Percentiles rank a stretch among this genome's conserved stretches.
Evolutionary conservation across 2,113 vertebrate species (phyloP).

Genomic region (Gasterosteus aculeatus): DNA sequence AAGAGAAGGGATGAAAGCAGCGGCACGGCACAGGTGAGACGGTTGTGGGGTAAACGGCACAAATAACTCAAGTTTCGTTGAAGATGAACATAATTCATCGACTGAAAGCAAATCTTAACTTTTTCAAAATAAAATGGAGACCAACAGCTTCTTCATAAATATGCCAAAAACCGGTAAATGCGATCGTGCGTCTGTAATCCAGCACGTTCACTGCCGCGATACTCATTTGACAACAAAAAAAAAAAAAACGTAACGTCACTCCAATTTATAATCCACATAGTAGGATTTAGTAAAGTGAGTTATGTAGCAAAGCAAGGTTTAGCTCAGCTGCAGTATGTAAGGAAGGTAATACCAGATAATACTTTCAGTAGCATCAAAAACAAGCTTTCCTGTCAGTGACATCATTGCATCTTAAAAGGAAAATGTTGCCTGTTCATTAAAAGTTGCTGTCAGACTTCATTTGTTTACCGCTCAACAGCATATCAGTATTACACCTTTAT

Average conservation of each 20-base stretch:
- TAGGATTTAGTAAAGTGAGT: too few relatives aligned
- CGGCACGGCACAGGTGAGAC: conserved; percentile 21
- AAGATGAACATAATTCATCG: not conserved
- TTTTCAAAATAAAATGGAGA: not conserved
- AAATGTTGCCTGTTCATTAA: not conserved
- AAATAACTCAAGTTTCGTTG: conserved; percentile 5
- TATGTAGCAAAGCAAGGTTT: not conserved
- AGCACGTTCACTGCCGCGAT: not conserved
- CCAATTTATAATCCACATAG: not conserved
- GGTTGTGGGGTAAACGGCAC: not conserved
- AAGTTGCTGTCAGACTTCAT: not conserved
- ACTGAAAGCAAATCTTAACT: not conserved
- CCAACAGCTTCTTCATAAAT: not conserved
- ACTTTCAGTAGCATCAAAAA: not conserved
- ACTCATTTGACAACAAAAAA: not conserved
- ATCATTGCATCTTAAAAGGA: not conserved
- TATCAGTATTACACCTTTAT: not conserved
- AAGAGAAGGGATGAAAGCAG: conserved; percentile 60
- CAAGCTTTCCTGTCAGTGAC: not conserved
- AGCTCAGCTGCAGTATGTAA: not conserved
- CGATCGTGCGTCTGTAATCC: not conserved
- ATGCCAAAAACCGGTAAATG: not conserved
- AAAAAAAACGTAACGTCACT: not conserved
- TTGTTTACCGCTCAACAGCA: conserved; percentile 9
- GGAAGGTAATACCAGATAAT: not conserved